Base-by-base conservation (phyloP, 1,140 invertebrate genomes). In the Luehdorfia chinensis region DNA sequence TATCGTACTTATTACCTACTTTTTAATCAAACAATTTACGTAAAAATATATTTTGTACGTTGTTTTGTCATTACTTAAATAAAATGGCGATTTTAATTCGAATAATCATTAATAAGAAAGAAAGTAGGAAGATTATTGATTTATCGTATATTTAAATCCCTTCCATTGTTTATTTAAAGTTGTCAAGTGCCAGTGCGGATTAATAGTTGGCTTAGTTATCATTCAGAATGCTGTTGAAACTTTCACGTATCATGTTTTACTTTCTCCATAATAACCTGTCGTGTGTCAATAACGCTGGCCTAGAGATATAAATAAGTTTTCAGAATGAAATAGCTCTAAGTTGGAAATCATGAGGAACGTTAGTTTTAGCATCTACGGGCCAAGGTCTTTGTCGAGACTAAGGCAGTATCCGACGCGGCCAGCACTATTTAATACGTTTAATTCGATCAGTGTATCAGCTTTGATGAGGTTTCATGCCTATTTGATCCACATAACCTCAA, bases 231-330 rank as follows among this genome's bases (percentile, higher is more conserved):
- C n/a, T 30, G 13, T 27, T 16, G 23, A 43, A 27, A 43, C 39
- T 43, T 43, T 43, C 39, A 43, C 39, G 39, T 43, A 14, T 30
- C 14, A 43, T 27, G 37, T 41, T 27, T 43, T 43, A 43, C 39
- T 43, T 43, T 43, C 39, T 43, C 39, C 9, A 9, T 16, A 43
- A 28, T 43, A 43, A 43, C 39, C 25, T 43, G 39, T 16, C 23
- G 25, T 28, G 12, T 39, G 39, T 30, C 39, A 30, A 43, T 43
- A 43, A 30, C 14, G 39, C 9, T 28, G 39, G 23, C 39, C 39
- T 43, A 39, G 21, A 39, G 36, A 27, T 19, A 19, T 39, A 16
- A 27, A 43, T 43, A 28, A 43, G 14, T n/a, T 43, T 16, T 13
- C 25, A 28, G 11, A 28, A 30, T 43, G 16, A 43, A 13, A 4